Base-by-base conservation (phyloP, 2,113 vertebrate species). In the Phylloscopus trochiloides region DNA sequence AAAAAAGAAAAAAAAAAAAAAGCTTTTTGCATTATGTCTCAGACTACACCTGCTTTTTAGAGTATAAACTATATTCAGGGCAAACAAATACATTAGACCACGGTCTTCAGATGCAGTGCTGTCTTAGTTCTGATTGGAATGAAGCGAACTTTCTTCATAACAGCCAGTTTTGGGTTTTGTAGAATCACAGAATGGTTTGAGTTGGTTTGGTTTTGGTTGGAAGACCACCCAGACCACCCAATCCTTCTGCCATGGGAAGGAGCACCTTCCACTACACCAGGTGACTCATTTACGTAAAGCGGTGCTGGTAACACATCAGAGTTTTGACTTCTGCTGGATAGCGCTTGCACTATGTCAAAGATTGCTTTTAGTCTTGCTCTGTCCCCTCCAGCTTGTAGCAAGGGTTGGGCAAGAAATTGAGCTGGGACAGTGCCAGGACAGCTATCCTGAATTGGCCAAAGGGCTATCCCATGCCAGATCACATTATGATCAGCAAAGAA, bases 151-250 rank as follows among this genome's bases (percentile, higher is more conserved):
- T 63, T 63, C 20, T 20, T 65, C 45, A 9, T 12, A 43, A 31
- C 9, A 52, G 7, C 21, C 20, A 1, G 0, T 6, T 78, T 78
- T 20, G 26, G 12, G 26, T 34, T 58, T 47, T 4, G 9, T 3
- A 25, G n/a, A 59, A 21, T 29, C 45, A n/a, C 38, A 52, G 28
- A 59, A 38, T 12, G 3, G 10, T 50, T 88, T 52, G 12, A 2
- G 3, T n/a, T 73, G 26, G 15, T 5, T 22, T 61, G 24, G 16
- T 42, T 82, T 61, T 38, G 4, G 14, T 20, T 38, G 40, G 40
- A 65, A 65, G 12, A 14, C 8, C 15, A 58, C 6, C 7, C 18
- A n/a, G 10, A 38, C 38, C 18, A 38, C 38, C 18, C 59, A 73
- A n/a, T 18, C 18, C 26, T n/a, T 17, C 10, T 66, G 12, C 18